Percentiles rank a stretch among this genome's conserved stretches.
Evolutionary conservation across 2,888 invertebrate genomes (phyloP).

Genomic region (Orthosia gracilis): DNA sequence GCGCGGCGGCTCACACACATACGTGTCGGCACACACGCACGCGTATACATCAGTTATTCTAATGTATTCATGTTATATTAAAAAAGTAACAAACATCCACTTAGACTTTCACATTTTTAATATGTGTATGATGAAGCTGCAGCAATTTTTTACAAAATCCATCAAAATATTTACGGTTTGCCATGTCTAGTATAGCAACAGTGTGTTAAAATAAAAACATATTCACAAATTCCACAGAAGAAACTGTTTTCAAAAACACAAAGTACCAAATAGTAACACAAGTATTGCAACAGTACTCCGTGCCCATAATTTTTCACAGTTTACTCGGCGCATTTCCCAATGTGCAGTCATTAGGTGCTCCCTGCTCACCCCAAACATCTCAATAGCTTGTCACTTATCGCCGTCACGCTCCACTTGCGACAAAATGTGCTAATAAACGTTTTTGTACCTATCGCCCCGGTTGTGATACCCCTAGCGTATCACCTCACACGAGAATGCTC

Average conservation of each 20-base stretch:
- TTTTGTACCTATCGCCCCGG: constrained; percentile 78
- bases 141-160: no score
- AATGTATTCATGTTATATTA: no score
- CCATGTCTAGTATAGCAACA: background rate
- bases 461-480: constrained; percentile 68
- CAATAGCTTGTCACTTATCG: constrained; percentile 86
- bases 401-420: constrained; percentile 83
- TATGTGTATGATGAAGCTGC: no score
- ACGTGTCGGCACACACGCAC: no score
- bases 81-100: no score
- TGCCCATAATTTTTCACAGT: constrained; percentile 2
- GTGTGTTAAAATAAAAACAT: background rate
- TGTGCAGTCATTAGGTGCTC: constrained; percentile 61
- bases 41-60: no score
- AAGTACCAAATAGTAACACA: background rate
- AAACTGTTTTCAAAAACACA: background rate
- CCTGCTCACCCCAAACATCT: constrained; percentile 76
- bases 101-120: no score
- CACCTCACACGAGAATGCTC: constrained; percentile 47
- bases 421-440: constrained; percentile 88
- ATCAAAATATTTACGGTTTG: no score
- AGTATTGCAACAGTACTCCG: constrained; percentile 4
- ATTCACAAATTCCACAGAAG: background rate
- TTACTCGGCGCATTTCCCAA: constrained; percentile 51
- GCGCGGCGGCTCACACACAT: no score